Conservation (phyloP, 2,797 vertebrate species). For the Hoplostethus atlanticus region DNA sequence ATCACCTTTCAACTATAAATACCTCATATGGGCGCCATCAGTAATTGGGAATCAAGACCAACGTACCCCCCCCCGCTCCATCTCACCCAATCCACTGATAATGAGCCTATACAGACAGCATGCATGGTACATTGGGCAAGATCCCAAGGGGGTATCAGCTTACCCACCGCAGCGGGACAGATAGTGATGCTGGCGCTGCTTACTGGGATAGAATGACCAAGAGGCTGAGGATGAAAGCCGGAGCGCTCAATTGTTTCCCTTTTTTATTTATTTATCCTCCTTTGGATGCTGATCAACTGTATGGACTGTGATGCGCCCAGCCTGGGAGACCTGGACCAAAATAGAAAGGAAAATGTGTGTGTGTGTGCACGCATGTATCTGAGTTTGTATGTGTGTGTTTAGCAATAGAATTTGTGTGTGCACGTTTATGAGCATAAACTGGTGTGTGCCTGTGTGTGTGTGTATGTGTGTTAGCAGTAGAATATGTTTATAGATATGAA, state of each 20-base stretch:
- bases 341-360: slow-evolving; percentile 30
- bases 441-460: background rate
- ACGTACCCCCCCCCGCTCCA: background rate
- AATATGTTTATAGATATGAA: no score
- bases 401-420: background rate
- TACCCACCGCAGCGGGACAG: slow-evolving; percentile 32
- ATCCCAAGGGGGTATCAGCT: slow-evolving; percentile 47
- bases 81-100: background rate
- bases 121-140: slow-evolving; percentile 29
- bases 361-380: background rate
- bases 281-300: slow-evolving; percentile 63
- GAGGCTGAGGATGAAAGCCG: slow-evolving; percentile 54
- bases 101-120: slow-evolving; percentile 31
- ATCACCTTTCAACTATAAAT: slow-evolving; percentile 3
- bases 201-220: slow-evolving; percentile 34
- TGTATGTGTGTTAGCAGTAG: background rate
- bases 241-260: slow-evolving; percentile 42
- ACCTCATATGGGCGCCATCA: background rate
- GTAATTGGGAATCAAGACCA: background rate
- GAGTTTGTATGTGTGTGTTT: background rate
- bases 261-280: slow-evolving; percentile 55
- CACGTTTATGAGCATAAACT: background rate
- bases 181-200: slow-evolving; percentile 37
- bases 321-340: slow-evolving; percentile 32
- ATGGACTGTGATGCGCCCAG: slow-evolving; percentile 39